Percentiles rank a stretch among this genome's conserved stretches.
Conservation (phyloP, 2,113 vertebrate species). For the Gasterosteus aculeatus region DNA sequence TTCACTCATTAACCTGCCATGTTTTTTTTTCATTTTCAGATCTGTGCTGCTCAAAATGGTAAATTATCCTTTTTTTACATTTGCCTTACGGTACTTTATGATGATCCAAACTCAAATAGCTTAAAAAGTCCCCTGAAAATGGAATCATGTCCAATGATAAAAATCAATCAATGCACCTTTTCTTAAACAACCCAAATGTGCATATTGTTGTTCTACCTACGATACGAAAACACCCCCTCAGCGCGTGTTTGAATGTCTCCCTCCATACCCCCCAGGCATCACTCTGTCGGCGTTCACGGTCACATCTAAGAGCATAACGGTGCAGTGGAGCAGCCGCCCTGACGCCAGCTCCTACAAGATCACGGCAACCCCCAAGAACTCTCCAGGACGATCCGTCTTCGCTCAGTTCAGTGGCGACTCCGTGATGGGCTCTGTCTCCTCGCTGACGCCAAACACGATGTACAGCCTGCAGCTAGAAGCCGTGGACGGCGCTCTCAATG, state of each 20-base stretch:
- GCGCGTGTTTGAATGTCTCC: background rate
- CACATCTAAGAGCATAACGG: constrained; percentile 81
- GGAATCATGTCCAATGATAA: background rate
- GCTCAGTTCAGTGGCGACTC: constrained; percentile 76
- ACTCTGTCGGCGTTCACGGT: constrained; percentile 79
- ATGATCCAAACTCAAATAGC: background rate
- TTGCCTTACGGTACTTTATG: background rate
- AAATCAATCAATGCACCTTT: background rate
- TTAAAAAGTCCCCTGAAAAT: background rate
- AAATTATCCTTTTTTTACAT: constrained; percentile 53
- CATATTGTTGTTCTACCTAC: background rate
- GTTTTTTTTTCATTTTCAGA: constrained; percentile 82
- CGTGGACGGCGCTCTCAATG: constrained; percentile 74
- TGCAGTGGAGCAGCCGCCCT: constrained; percentile 73
- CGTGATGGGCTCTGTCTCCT: constrained; percentile 79
- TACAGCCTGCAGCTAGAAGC: constrained; percentile 83
- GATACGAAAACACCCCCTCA: background rate
- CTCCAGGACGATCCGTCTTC: constrained; percentile 58
- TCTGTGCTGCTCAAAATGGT: constrained; percentile 85
- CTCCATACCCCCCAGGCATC: constrained; percentile 62
- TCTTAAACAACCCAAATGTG: background rate
- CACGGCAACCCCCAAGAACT: constrained; percentile 77
- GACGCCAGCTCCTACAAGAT: constrained; percentile 83
- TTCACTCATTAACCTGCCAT: constrained; percentile 39
- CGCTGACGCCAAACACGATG: constrained; percentile 80